A percentile compares a stretch with the other conserved stretches of the same genome.
Evolutionary conservation across 2,113 vertebrate species (phyloP).

Genomic region (human (Homo sapiens)): GRCh38 chr18:9991501-9992000

Average conservation of each 20-base stretch:
- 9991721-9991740: accelerated
- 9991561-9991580: neutral
- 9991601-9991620: neutral
- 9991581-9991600: neutral
- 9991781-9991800: neutral
- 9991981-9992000: neutral
- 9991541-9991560: neutral
- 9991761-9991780: neutral
- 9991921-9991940: neutral
- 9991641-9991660: accelerated
- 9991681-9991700: neutral
- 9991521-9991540: neutral
- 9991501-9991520: neutral
- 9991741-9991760: neutral
- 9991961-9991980: neutral
- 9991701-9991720: neutral
- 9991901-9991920: neutral
- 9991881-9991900: no score
- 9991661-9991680: neutral
- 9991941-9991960: neutral
- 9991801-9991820: no score
- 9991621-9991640: neutral
- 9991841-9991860: neutral
- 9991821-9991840: neutral
- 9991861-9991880: neutral